phyloP scores from a whole-genome alignment of 1,140 invertebrate genomes.

The Andricus grossulariae region DNA sequence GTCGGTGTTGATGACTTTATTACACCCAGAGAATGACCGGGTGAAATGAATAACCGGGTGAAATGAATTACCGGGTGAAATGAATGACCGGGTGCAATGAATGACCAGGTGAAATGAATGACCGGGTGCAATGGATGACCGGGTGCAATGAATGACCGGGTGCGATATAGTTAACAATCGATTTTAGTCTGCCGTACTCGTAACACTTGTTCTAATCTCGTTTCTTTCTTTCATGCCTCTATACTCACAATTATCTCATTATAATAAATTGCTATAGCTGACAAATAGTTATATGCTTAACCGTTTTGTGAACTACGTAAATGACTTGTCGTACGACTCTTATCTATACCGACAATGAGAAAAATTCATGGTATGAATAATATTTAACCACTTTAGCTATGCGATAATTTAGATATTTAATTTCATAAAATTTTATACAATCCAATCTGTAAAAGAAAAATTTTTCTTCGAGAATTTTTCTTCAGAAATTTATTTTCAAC shows the following conservation, averaged over 20 bases:
- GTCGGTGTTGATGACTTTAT: conserved; percentile 19
- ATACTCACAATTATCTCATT: background rate
- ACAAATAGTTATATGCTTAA: background rate
- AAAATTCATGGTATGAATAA: background rate
- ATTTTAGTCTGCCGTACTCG: conserved; percentile 2
- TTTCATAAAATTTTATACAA: no score
- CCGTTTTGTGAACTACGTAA: background rate
- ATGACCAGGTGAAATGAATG: no score
- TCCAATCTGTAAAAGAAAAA: no score
- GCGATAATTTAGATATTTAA: no score
- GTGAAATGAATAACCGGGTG: no score
- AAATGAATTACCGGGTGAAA: no score
- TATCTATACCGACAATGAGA: background rate
- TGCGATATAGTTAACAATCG: conserved; percentile 25
- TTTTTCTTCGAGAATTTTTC: no score
- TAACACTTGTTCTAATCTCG: conserved; percentile 12
- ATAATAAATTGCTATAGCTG: conserved; percentile 9
- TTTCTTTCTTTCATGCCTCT: conserved; percentile 9
- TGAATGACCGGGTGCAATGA: no score
- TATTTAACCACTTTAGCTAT: background rate
- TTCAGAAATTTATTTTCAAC: no score
- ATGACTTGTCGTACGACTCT: background rate
- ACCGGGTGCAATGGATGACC: no score
- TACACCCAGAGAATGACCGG: conserved; percentile 23
- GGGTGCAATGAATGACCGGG: conserved; percentile 5